These are phyloP conservation scores for Salminus brasiliensis DNA, from an alignment of 2,113 vertebrate species.

Conservation along the genomic window DNA sequence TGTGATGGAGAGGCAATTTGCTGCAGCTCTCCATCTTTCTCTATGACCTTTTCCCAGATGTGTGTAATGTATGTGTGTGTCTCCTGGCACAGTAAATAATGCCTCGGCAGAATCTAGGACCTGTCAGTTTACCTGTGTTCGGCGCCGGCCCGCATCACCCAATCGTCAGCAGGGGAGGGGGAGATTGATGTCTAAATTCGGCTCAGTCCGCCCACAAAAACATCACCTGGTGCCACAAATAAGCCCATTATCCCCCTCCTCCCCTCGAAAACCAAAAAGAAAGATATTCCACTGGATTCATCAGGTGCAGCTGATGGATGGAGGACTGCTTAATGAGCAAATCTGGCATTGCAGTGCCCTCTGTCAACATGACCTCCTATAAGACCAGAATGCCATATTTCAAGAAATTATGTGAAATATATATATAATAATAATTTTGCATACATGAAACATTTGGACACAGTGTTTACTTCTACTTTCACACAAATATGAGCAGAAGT, in stretches of 20 bases:
- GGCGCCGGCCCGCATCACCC: slow-evolving; percentile 67
- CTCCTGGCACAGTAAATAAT: slow-evolving; percentile 71
- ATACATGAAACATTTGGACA: no score
- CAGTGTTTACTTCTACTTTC: no score
- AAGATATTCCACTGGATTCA: slow-evolving; percentile 57
- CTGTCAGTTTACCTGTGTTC: slow-evolving; percentile 64
- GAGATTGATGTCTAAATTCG: slow-evolving; percentile 72
- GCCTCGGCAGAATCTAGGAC: slow-evolving; percentile 63
- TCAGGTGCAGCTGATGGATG: slow-evolving; percentile 49
- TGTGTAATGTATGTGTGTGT: slow-evolving; percentile 67
- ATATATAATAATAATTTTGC: slow-evolving; percentile 23
- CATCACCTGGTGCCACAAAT: slow-evolving; percentile 63
- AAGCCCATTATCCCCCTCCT: slow-evolving; percentile 59
- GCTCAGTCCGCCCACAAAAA: slow-evolving; percentile 63
- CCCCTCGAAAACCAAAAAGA: slow-evolving; percentile 52
- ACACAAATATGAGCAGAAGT: no score
- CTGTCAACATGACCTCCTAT: background rate
- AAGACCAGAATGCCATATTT: background rate
- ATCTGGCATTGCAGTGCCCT: slow-evolving; percentile 42
- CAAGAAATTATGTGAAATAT: background rate
- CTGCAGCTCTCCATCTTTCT: slow-evolving; percentile 70
- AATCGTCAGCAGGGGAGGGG: slow-evolving; percentile 62
- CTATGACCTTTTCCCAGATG: slow-evolving; percentile 76
- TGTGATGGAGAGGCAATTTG: slow-evolving; percentile 72
- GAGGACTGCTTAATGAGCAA: slow-evolving; percentile 21